Evolutionary conservation across 2,113 vertebrate species (phyloP), one percentile per base, ranked within the genome.

Genomic region (Archilochus colubris): DNA sequence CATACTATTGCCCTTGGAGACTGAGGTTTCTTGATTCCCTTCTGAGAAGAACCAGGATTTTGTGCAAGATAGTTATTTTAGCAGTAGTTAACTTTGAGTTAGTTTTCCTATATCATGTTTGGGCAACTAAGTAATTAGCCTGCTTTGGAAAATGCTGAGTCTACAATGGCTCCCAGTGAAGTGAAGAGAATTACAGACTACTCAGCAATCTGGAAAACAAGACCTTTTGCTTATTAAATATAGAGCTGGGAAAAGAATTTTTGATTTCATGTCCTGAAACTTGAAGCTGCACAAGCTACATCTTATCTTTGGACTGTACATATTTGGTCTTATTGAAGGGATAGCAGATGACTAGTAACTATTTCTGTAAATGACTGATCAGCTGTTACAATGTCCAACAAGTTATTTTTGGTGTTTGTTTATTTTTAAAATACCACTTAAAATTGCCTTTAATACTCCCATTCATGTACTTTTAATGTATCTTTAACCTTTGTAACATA

Each of bases 41-140:
- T 86, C 31, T 81, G 14, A 50, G 62, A 78, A 86, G 57, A 84
- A n/a, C 38, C 36, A 30, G 50, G 33, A 58, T 91, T 84, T 91
- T 66, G 27, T 91, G 27, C 63, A 64, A 88, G 78, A 53, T 18
- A 25, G 82, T 73, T 72, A 69, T 54, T 95, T 93, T 67, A 92
- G n/a, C 57, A 79, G 62, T 31, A 87, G 84, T 91, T 57, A 91
- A 66, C 74, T 76, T 54, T 64, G 62, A 94, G 74, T 86, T 93
- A 70, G 76, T 79, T 96, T 80, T 94, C 73, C 73, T 73, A 8
- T 50, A 76, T 92, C 81, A 54, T 91, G 89, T 96, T 94, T 94
- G 84, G 93, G 82, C 92, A 94, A 96, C 94, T 95, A 85, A 97
- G 85, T 97, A 95, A 95, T 96, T 95, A 93, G 72, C 25, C 73